Evolutionary conservation across 2,797 vertebrate species (phyloP), one percentile per base, ranked within the genome.

Genomic region (Bovichtus variegatus): DNA sequence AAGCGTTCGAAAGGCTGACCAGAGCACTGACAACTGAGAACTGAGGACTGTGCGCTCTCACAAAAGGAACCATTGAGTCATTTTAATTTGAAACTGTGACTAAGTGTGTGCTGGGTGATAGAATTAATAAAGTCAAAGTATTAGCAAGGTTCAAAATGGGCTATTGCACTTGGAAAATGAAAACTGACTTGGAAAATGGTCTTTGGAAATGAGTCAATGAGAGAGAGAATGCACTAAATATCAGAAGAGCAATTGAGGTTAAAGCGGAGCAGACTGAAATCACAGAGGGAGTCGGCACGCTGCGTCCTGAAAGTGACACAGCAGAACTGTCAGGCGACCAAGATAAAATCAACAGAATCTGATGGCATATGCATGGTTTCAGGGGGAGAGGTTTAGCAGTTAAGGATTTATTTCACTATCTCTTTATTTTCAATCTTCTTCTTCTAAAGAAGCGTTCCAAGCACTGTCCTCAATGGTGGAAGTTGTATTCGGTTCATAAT

Each of bases 201-300:
- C 47, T 73, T 80, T 58, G 36, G 23, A 80, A 67, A 82, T 50
- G 50, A 81, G 76, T 76, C 72, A 62, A 3, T 64, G 36, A 40
- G n/a, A 78, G 2, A 36, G 36, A 71, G 40, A 77, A 69, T 46
- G 50, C 8, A 2, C 3, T 19, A 74, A 82, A 66, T 64, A 80
- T 40, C 38, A 25, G 19, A 51, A 55, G 64, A 74, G 79, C 46
- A 67, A 81, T 76, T 65, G 66, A 77, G 67, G 69, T 57, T 55
- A 57, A 40, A 68, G 34, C 29, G 6, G 65, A 74, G 74, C 63
- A 9, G 55, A 76, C 18, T 73, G 61, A 78, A 79, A 66, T 65
- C 83, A 69, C 80, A 61, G 57, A 87, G 64, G 36, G 74, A 83
- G 84, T 78, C 76, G 80, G 75, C 44, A 49, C 47, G 76, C 9